Evolutionary conservation across 1,140 invertebrate genomes (phyloP).

Genomic region (Halictus rubicundus): DNA sequence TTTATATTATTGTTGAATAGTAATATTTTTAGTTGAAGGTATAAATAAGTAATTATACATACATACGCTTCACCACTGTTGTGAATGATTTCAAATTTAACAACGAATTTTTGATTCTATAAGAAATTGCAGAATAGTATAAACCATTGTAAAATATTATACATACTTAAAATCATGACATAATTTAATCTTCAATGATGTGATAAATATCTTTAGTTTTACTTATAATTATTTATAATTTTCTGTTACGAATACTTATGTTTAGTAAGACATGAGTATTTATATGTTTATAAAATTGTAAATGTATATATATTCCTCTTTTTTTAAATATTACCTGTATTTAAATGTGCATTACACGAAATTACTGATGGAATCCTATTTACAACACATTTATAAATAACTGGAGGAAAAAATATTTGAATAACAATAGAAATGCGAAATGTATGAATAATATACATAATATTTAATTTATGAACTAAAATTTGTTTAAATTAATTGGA

Average conservation of each 20-base stretch:
- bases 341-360: not conserved
- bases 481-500: not conserved
- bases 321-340: not conserved
- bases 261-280: not conserved
- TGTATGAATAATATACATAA: not conserved
- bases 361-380: not conserved
- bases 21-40: not conserved
- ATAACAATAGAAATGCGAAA: not conserved
- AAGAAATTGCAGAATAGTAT: not conserved
- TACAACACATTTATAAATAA: not conserved
- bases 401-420: not conserved
- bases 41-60: not conserved
- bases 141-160: constrained; percentile 2
- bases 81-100: not conserved
- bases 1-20: not conserved
- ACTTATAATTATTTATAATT: not conserved
- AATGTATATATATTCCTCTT: not conserved
- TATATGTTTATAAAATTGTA: not conserved
- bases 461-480: not conserved
- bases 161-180: not conserved
- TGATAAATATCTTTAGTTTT: constrained; percentile 3
- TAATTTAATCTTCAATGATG: constrained; percentile 6
- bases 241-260: not conserved
- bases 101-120: constrained; percentile 5
- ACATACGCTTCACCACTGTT: not conserved